These are phyloP conservation scores for Scaeva pyrastri DNA, from an alignment of 2,888 invertebrate genomes.

Conservation along the genomic window DNA sequence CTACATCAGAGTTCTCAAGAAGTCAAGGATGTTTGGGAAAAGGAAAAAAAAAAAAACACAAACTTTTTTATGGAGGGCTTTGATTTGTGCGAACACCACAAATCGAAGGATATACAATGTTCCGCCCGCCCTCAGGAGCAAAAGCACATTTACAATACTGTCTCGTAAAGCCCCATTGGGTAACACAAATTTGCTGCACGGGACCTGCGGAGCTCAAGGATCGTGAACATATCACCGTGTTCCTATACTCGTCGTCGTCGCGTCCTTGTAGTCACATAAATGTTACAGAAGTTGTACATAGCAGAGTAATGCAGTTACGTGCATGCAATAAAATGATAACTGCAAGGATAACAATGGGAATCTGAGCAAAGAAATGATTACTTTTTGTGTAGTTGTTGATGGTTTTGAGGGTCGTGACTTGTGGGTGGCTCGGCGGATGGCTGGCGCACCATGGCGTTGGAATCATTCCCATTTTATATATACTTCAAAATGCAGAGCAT, in stretches of 20 bases:
- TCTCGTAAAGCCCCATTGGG: constrained; percentile 28
- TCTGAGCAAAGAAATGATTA: constrained; percentile 46
- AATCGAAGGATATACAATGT: constrained; percentile 18
- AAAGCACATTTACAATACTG: constrained; percentile 41
- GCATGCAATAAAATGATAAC: constrained; percentile 69
- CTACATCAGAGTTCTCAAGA: background rate
- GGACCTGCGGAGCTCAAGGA: constrained; percentile 29
- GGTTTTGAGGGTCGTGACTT: constrained; percentile 31
- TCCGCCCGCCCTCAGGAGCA: background rate
- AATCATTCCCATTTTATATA: background rate
- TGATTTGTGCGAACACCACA: constrained; percentile 57
- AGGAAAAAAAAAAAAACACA: background rate
- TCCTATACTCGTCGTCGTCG: background rate
- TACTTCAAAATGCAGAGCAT: constrained; percentile 38
- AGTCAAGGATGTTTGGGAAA: constrained; percentile 12
- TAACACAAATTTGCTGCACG: constrained; percentile 18
- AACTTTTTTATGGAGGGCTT: constrained; percentile 8
- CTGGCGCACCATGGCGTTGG: background rate
- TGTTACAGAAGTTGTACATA: background rate
- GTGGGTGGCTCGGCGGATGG: background rate
- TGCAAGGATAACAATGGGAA: constrained; percentile 66
- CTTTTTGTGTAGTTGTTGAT: constrained; percentile 43
- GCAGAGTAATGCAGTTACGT: constrained; percentile 54
- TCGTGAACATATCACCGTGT: constrained; percentile 24
- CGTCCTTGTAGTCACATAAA: background rate